Evolutionary conservation across 2,888 invertebrate genomes (phyloP).

Genomic region (Erebia epiphron): DNA sequence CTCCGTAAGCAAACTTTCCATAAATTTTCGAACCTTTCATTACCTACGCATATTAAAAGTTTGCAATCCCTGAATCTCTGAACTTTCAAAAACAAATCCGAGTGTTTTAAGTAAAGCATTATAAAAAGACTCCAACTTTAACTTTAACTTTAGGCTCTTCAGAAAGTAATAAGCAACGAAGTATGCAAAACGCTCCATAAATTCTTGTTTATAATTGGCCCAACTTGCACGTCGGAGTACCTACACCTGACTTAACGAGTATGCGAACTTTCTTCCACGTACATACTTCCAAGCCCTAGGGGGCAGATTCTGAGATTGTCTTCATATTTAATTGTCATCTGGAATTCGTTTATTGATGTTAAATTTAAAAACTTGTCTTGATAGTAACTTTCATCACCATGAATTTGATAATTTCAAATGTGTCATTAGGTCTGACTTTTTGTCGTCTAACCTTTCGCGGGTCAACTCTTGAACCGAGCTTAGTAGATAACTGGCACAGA

Average conservation of each 20-base stretch:
- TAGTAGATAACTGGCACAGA: no score
- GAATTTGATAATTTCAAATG: no score
- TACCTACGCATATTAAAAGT: neutral
- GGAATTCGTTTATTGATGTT: neutral
- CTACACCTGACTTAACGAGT: slow-evolving; percentile 38
- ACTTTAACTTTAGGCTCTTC: neutral
- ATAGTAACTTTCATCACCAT: no score
- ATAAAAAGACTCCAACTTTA: neutral
- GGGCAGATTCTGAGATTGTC: neutral
- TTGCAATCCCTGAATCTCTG: neutral
- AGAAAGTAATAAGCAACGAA: slow-evolving; percentile 23
- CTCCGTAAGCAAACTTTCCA: no score
- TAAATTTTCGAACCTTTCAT: neutral
- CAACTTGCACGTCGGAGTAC: slow-evolving; percentile 38
- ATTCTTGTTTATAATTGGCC: slow-evolving; percentile 42
- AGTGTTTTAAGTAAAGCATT: neutral
- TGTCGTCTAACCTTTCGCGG: no score
- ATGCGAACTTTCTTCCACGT: slow-evolving; percentile 30
- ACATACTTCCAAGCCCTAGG: slow-evolving; percentile 7
- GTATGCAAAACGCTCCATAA: slow-evolving; percentile 41
- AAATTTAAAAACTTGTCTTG: neutral
- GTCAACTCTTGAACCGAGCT: no score
- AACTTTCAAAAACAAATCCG: neutral
- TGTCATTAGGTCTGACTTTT: no score
- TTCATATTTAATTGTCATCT: neutral